Base-by-base conservation (phyloP, 2,113 vertebrate species). In the Hyperoodon ampullatus region DNA sequence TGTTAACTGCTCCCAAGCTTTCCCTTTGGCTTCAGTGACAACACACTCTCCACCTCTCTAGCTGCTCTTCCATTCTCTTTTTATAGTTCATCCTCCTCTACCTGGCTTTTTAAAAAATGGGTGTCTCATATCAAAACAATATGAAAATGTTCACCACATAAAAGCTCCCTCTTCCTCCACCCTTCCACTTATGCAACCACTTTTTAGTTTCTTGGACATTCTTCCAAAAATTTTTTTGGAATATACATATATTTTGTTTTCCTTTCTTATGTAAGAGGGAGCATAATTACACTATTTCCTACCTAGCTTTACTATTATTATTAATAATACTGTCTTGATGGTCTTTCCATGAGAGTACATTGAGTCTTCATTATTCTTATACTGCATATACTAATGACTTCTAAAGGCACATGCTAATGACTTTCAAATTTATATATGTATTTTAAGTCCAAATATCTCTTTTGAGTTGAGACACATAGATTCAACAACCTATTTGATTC, bases 281-380 rank as follows among this genome's bases (percentile, higher is more conserved):
- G 1, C 10, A 77, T 72, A 58, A 66, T 70, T 63, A 61, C 15
- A 28, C 80, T 44, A 60, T 55, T 81, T 94, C 50, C 12, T 78
- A 72, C 10, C 33, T 88, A 58, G 26, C 4, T 92, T 68, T 81
- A 75, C 68, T 71, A 33, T 19, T 61, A 65, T 24, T 61, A 70
- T 24, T 83, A 83, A 1, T 75, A 63, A 30, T 78, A 50, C 9
- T 88, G 24, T 70, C n/a, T 84, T 88, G 16, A 78, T 14, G 21
- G 44, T 78, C 13, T 68, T 63, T 92, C 81, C 42, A 55, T 47
- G 6, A 33, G 50, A 66, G 13, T 72, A 47, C 26, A 23, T n/a
- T 50, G 61, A 85, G 35, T 92, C 35, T 88, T 97, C 50, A 58
- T 74, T 71, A 65, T 94, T 92, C 80, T 96, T 30, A 26, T 33